phyloP scores from a whole-genome alignment of 2,888 invertebrate species.

The Deroplatys truncata region DNA sequence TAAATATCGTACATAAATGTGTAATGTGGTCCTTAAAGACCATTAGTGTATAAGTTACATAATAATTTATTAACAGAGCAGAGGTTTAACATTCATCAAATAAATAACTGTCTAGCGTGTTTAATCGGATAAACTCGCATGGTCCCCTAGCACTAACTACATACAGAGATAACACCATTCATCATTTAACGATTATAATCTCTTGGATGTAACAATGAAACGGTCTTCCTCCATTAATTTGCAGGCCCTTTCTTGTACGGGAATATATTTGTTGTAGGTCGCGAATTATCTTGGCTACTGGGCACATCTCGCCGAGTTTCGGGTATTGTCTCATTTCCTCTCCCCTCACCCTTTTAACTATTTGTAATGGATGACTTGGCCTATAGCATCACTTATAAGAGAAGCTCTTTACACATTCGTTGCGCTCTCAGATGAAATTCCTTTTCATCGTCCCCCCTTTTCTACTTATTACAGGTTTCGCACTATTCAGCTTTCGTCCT shows the following conservation, averaged over 20 bases:
- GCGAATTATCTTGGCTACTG: neutral
- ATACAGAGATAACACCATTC: neutral
- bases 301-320: neutral
- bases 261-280: neutral
- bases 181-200: neutral
- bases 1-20: too few species aligned
- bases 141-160: neutral
- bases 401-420: neutral
- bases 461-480: neutral
- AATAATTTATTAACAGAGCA: neutral
- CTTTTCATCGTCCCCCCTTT: neutral
- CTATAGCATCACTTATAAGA: neutral
- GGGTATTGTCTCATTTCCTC: neutral
- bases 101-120: neutral
- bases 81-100: neutral
- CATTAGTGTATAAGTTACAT: neutral
- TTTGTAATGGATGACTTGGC: neutral
- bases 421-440: neutral
- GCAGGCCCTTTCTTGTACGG: neutral
- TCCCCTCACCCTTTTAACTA: neutral
- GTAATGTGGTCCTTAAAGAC: neutral
- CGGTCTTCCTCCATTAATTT: neutral
- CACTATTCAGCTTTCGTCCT: neutral
- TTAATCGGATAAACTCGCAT: neutral
- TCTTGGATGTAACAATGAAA: neutral